Percentiles rank a stretch among this genome's conserved stretches.
Evolutionary conservation across 2,797 vertebrate species (phyloP).

Genomic region (Hylomyscus alleni): DNA sequence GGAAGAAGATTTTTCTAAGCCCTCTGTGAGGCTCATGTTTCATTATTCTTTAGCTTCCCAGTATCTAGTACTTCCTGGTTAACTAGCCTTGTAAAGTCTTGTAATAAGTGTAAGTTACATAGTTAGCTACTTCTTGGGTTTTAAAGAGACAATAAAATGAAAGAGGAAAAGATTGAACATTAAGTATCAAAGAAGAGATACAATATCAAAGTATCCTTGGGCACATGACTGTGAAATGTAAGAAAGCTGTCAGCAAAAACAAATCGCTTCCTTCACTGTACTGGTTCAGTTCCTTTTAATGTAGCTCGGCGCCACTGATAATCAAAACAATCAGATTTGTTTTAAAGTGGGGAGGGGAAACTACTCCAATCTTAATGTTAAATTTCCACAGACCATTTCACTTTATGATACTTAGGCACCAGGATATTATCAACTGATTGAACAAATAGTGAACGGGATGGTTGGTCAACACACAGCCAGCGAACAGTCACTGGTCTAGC

Average conservation of each 20-base stretch:
- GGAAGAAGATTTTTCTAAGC: not conserved
- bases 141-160: not conserved
- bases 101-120: not conserved
- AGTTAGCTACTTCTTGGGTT: constrained; percentile 33
- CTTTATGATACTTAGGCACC: constrained; percentile 87
- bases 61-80: not conserved
- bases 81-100: not conserved
- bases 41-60: not conserved
- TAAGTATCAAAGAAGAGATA: constrained; percentile 31
- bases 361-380: constrained; percentile 79
- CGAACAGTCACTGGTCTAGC: constrained; percentile 85
- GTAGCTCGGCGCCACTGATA: constrained; percentile 81
- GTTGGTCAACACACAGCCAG: constrained; percentile 83
- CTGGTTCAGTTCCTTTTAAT: constrained; percentile 7
- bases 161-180: constrained; percentile 22
- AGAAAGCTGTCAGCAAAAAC: constrained; percentile 20
- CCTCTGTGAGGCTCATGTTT: not conserved
- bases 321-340: constrained; percentile 86
- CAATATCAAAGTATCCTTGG: not conserved
- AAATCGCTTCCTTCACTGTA: not conserved
- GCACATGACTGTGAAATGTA: not conserved
- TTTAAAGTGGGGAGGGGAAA: constrained; percentile 77
- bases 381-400: constrained; percentile 88
- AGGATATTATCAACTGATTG: constrained; percentile 84
- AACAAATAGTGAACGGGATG: constrained; percentile 85